A percentile compares a stretch with the other conserved stretches of the same genome.
Conservation (phyloP, 2,797 vertebrate genomes). For the Scleropages formosus region DNA sequence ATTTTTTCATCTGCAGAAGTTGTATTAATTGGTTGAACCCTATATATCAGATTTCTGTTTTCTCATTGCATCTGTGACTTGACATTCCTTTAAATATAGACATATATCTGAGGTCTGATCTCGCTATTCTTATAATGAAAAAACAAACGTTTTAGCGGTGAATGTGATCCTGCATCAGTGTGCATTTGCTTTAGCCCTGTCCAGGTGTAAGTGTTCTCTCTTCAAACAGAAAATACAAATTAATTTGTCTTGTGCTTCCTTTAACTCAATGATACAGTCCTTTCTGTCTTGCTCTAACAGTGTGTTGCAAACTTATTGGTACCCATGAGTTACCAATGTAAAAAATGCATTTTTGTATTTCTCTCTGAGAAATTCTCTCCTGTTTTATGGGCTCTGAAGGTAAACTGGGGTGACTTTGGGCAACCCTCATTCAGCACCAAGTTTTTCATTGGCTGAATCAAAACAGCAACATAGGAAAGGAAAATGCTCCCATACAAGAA, state of each 20-base stretch:
- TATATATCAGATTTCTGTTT: background rate
- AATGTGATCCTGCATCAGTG: constrained; percentile 3
- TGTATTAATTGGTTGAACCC: constrained; percentile 31
- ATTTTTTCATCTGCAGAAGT: constrained; percentile 49
- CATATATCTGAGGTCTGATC: background rate
- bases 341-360: constrained; percentile 52
- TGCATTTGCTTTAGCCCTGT: background rate
- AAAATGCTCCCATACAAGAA: too few relatives aligned
- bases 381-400: background rate
- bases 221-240: background rate
- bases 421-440: constrained; percentile 9
- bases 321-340: constrained; percentile 35
- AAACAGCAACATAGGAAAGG: background rate
- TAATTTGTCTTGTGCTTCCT: constrained; percentile 25
- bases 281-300: constrained; percentile 45
- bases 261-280: constrained; percentile 33
- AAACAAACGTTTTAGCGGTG: constrained; percentile 8
- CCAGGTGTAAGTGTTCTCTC: constrained; percentile 13
- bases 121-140: background rate
- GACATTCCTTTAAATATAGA: background rate
- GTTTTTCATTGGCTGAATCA: background rate
- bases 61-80: constrained; percentile 47
- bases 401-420: constrained; percentile 12
- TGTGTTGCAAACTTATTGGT: constrained; percentile 41
- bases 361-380: constrained; percentile 38